These are phyloP conservation scores for Caenorhabditis doughertyi DNA, from an alignment of 2,888 invertebrate genomes.

Conservation along the genomic window DNA sequence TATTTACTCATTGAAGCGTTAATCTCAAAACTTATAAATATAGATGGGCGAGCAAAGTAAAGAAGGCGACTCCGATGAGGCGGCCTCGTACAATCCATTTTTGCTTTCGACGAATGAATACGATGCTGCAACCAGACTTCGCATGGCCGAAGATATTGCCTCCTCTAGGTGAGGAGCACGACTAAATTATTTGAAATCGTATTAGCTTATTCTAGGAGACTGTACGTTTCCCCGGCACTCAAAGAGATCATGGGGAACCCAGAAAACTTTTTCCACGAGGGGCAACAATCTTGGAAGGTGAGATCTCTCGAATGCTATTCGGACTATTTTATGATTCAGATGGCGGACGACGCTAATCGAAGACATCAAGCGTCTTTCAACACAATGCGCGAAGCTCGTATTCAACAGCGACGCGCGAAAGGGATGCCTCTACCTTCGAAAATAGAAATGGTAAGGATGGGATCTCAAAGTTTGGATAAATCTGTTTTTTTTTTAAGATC, in stretches of 20 bases:
- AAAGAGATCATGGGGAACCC: constrained; percentile 39
- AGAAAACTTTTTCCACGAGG: constrained; percentile 31
- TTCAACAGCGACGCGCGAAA: constrained; percentile 10
- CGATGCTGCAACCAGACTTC: constrained; percentile 18
- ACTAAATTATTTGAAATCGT: not conserved
- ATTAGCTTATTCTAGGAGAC: constrained; percentile 7
- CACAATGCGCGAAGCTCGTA: constrained; percentile 43
- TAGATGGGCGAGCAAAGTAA: constrained; percentile 55
- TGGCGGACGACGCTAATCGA: constrained; percentile 48
- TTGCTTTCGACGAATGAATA: constrained; percentile 13
- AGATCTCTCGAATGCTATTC: too few relatives aligned
- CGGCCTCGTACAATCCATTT: constrained; percentile 29
- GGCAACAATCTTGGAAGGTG: constrained; percentile 56
- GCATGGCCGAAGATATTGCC: constrained; percentile 40
- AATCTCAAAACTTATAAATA: too few relatives aligned
- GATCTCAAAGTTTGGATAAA: not conserved
- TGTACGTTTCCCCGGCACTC: constrained; percentile 18
- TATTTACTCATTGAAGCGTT: too few relatives aligned
- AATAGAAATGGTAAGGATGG: constrained; percentile 57
- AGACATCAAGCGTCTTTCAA: constrained; percentile 37
- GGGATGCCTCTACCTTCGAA: constrained; percentile 35
- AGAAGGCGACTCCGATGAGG: constrained; percentile 32
- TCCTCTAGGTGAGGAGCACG: constrained; percentile 4
- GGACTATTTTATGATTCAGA: constrained; percentile 14
- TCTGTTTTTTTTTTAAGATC: constrained; percentile 24